Evolutionary conservation across 2,797 vertebrate genomes (phyloP).

Genomic region (Macropodus opercularis): DNA sequence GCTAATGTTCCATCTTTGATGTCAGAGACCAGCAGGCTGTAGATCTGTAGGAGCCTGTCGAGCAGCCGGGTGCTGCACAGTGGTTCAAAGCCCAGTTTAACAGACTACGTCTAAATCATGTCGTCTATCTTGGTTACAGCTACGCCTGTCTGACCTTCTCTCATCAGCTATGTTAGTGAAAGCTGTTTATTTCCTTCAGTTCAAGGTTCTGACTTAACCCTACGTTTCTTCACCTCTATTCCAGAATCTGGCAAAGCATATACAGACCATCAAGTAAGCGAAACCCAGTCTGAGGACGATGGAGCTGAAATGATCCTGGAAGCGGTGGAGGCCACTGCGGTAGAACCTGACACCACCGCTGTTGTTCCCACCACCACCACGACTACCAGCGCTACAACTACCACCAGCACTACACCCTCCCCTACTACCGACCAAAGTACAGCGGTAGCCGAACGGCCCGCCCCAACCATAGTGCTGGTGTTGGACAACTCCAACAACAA

Average conservation of each 20-base stretch:
- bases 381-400: conserved; percentile 26
- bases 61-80: background rate
- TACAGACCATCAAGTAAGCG: conserved; percentile 73
- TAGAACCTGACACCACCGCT: conserved; percentile 27
- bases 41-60: conserved; percentile 2
- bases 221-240: conserved; percentile 4
- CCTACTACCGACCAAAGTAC: conserved; percentile 43
- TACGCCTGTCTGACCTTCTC: conserved; percentile 9
- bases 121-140: conserved; percentile 9
- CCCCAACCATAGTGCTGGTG: conserved; percentile 60
- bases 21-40: conserved; percentile 20
- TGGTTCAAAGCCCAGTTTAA: background rate
- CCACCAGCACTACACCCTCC: conserved; percentile 42
- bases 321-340: conserved; percentile 55
- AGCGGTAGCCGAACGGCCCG: conserved; percentile 52
- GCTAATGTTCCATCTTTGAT: conserved; percentile 51
- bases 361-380: conserved; percentile 20
- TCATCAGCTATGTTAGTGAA: conserved; percentile 19
- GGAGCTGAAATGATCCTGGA: conserved; percentile 70
- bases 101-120: background rate
- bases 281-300: conserved; percentile 74
- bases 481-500: conserved; percentile 79
- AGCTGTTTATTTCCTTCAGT: conserved; percentile 16
- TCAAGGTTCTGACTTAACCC: conserved; percentile 13
- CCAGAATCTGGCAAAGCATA: conserved; percentile 81